Percentiles rank a stretch among this genome's conserved stretches.
Conservation (phyloP, 1,140 invertebrate species). For the Drosophila nikananu region DNA sequence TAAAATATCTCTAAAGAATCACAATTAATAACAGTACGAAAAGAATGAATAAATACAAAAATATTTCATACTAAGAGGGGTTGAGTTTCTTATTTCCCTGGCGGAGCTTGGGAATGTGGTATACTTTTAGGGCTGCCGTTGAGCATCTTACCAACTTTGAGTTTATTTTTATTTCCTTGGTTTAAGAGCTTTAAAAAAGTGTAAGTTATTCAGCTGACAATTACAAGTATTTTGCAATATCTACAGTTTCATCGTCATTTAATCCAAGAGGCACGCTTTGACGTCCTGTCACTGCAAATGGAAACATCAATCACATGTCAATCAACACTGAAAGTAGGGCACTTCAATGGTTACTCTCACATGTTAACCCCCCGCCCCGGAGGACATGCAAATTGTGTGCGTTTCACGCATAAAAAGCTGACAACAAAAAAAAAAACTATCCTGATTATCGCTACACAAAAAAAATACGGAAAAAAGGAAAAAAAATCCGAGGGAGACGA, state of each 20-base stretch:
- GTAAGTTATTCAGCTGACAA: no score
- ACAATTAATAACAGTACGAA: constrained; percentile 72
- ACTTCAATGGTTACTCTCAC: constrained; percentile 61
- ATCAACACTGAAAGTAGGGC: constrained; percentile 75
- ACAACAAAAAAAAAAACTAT: constrained; percentile 26
- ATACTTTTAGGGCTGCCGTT: constrained; percentile 54
- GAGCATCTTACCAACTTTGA: neutral
- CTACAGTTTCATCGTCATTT: no score
- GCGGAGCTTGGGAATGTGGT: neutral
- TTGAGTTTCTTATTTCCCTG: neutral
- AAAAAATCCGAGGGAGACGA: constrained; percentile 10
- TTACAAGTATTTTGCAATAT: no score
- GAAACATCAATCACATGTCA: constrained; percentile 83
- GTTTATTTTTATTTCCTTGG: neutral
- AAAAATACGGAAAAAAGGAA: constrained; percentile 6
- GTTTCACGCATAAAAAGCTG: constrained; percentile 63
- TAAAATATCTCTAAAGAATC: constrained; percentile 77
- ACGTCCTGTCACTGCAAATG: constrained; percentile 67
- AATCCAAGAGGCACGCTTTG: constrained; percentile 12
- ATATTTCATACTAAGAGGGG: constrained; percentile 72
- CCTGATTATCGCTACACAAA: constrained; percentile 39
- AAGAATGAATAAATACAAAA: constrained; percentile 73
- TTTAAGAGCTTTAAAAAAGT: neutral
- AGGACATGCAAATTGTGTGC: constrained; percentile 80
- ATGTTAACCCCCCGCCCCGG: constrained; percentile 52